Percentiles rank a stretch among this genome's conserved stretches.
These are phyloP conservation scores for Dicranocentrus wangi DNA, from an alignment of 2,888 invertebrate genomes.

Conservation along the genomic window DNA sequence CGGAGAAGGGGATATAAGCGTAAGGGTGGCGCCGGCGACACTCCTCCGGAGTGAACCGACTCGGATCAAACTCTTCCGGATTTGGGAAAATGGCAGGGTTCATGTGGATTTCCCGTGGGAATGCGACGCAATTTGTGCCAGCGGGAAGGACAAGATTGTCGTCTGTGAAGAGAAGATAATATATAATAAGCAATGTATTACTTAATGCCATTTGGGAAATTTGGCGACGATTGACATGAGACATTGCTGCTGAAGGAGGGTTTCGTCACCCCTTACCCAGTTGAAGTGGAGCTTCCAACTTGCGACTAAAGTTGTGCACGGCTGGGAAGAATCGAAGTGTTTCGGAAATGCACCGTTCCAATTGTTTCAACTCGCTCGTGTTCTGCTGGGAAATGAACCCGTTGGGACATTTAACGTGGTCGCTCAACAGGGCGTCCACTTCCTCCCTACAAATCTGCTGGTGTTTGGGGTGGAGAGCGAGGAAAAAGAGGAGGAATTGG, in stretches of 20 bases:
- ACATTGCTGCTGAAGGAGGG: too few species aligned
- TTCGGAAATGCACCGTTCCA: background rate
- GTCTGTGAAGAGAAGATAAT: too few species aligned
- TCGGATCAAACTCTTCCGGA: slow-evolving; percentile 44
- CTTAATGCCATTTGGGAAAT: too few species aligned
- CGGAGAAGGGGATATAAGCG: slow-evolving; percentile 48
- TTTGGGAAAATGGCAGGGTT: slow-evolving; percentile 31
- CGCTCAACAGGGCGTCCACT: background rate
- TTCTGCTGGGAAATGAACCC: background rate
- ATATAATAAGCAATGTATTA: too few species aligned
- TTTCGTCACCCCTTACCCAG: too few species aligned
- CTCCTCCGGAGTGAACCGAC: slow-evolving; percentile 34
- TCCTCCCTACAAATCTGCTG: background rate
- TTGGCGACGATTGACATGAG: too few species aligned
- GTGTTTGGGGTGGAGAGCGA: background rate
- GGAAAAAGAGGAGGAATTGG: background rate
- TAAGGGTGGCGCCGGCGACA: slow-evolving; percentile 28
- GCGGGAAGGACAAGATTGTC: slow-evolving; percentile 13
- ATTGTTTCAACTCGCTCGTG: background rate
- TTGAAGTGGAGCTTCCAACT: background rate
- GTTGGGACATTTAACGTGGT: background rate
- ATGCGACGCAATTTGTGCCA: slow-evolving; percentile 17
- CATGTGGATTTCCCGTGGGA: slow-evolving; percentile 16
- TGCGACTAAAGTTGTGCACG: background rate
- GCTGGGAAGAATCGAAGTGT: background rate